Conservation (phyloP, 92 coral and sea anemone genomes). For the Paramuricea clavata region DNA sequence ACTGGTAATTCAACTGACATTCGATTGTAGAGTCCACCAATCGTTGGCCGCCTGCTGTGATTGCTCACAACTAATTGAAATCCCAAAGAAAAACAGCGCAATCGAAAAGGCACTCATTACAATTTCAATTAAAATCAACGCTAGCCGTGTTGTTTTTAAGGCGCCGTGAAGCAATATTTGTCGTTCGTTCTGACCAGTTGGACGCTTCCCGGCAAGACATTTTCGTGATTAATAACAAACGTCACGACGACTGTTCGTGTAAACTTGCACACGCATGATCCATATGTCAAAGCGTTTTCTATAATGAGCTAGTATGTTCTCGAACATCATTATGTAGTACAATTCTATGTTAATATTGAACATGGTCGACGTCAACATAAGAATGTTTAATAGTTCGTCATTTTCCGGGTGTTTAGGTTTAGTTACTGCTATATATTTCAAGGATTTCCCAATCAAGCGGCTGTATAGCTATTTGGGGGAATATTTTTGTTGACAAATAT, state of each 20-base stretch:
- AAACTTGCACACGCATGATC: conserved; percentile 1
- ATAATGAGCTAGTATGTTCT: conserved; percentile 18
- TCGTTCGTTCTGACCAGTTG: background rate
- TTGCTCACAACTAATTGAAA: conserved; percentile 24
- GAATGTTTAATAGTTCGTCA: background rate
- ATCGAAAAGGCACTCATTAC: conserved; percentile 33
- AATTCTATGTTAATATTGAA: too few relatives aligned
- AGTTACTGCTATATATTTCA: background rate
- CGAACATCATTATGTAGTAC: conserved; percentile 23
- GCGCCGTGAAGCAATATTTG: conserved; percentile 1
- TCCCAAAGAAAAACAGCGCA: conserved; percentile 36
- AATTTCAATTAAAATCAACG: conserved; percentile 26
- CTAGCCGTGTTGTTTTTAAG: conserved; percentile 28
- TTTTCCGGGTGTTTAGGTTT: background rate
- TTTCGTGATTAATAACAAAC: background rate
- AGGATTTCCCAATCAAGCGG: background rate
- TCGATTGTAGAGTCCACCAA: conserved; percentile 10
- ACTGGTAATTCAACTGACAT: conserved; percentile 39
- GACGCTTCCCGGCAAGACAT: conserved; percentile 23
- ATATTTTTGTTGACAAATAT: too few relatives aligned
- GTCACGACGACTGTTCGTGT: conserved; percentile 21
- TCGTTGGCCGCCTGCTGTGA: conserved; percentile 27
- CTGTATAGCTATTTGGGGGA: too few relatives aligned
- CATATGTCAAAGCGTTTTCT: background rate
- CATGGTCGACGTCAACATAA: too few relatives aligned